phyloP scores from a whole-genome alignment of 2,888 invertebrate species.

The Lepidochrysops patricia region DNA sequence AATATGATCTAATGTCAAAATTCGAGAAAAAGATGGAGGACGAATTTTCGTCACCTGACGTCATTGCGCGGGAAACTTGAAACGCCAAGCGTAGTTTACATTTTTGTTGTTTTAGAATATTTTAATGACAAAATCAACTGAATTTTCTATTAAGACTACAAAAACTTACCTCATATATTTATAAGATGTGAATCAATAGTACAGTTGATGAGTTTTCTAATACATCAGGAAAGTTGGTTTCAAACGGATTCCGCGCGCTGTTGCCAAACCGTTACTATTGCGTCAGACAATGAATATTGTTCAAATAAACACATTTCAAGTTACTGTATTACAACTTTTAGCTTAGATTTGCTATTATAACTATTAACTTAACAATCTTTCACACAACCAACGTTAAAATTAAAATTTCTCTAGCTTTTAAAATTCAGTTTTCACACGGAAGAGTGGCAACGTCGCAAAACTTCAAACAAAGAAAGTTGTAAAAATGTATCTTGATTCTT shows the following conservation, averaged over 20 bases:
- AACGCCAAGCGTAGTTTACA: background rate
- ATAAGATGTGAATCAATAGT: slow-evolving; percentile 35
- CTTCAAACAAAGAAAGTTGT: slow-evolving; percentile 41
- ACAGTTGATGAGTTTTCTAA: slow-evolving; percentile 45
- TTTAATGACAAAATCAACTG: slow-evolving; percentile 18
- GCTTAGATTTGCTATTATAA: slow-evolving; percentile 23
- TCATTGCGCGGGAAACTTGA: slow-evolving; percentile 64
- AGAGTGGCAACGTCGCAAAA: slow-evolving; percentile 63
- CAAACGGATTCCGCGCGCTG: slow-evolving; percentile 59
- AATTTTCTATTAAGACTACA: slow-evolving; percentile 14
- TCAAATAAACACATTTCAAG: slow-evolving; percentile 63
- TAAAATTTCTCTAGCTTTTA: slow-evolving; percentile 26
- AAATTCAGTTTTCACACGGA: slow-evolving; percentile 24
- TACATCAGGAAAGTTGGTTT: slow-evolving; percentile 49
- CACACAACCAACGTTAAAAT: slow-evolving; percentile 19
- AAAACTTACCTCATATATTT: slow-evolving; percentile 58
- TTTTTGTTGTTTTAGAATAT: slow-evolving; percentile 33
- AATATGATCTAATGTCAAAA: slow-evolving; percentile 52
- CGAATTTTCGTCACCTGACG: slow-evolving; percentile 44
- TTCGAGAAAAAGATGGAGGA: slow-evolving; percentile 50
- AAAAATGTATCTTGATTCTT: background rate
- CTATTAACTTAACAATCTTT: background rate
- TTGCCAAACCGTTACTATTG: slow-evolving; percentile 66
- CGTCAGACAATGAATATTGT: slow-evolving; percentile 63
- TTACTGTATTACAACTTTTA: slow-evolving; percentile 51